These are phyloP conservation scores for Malurus leucopterus DNA, from an alignment of 2,797 vertebrate species.

Conservation along the genomic window DNA sequence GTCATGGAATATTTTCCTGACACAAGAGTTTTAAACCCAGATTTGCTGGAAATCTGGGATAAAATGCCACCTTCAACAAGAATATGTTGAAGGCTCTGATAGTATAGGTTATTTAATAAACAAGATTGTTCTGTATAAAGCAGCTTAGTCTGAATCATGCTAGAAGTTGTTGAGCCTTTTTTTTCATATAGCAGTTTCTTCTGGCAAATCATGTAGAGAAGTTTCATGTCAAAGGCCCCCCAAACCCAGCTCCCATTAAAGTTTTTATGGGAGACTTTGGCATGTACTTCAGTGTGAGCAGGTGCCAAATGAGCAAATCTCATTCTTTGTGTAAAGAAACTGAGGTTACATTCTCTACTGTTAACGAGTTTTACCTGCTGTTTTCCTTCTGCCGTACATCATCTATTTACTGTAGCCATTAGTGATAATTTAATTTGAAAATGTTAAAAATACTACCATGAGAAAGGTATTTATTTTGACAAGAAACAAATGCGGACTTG, in stretches of 20 bases:
- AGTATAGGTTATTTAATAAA: slow-evolving; percentile 29
- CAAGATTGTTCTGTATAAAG: slow-evolving; percentile 28
- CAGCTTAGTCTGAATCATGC: slow-evolving; percentile 46
- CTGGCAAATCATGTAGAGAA: slow-evolving; percentile 24
- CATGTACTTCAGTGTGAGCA: neutral
- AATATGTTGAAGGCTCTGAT: slow-evolving; percentile 36
- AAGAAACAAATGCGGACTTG: slow-evolving; percentile 45
- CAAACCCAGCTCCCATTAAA: neutral
- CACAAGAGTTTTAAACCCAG: slow-evolving; percentile 51
- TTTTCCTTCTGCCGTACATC: slow-evolving; percentile 71
- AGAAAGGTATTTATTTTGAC: slow-evolving; percentile 57
- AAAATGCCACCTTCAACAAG: slow-evolving; percentile 35
- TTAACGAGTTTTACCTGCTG: slow-evolving; percentile 52
- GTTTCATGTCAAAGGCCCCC: neutral
- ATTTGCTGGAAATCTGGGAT: slow-evolving; percentile 60
- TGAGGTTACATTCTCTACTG: slow-evolving; percentile 44
- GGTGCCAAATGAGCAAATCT: slow-evolving; percentile 42
- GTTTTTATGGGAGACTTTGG: neutral
- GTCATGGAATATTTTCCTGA: slow-evolving; percentile 50
- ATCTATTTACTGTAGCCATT: slow-evolving; percentile 54
- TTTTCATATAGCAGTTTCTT: slow-evolving; percentile 30
- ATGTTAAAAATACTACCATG: slow-evolving; percentile 18
- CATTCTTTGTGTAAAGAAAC: slow-evolving; percentile 49
- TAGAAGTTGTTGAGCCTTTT: slow-evolving; percentile 52
- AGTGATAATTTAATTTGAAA: slow-evolving; percentile 48